Base-by-base conservation (phyloP, 2,797 vertebrate species). In the Cossypha dichroa region DNA sequence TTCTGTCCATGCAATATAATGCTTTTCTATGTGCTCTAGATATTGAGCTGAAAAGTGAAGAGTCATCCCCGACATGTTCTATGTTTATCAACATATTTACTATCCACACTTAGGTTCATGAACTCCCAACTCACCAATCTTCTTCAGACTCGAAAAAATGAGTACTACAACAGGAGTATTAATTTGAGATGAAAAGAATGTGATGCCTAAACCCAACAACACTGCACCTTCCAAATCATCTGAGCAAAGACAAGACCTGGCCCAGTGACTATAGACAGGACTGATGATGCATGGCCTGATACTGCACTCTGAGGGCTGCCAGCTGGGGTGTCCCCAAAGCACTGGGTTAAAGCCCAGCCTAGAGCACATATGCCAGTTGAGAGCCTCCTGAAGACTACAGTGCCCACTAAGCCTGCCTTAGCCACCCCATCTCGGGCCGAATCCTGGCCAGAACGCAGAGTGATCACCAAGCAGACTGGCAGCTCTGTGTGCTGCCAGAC, bases 11-110 rank as follows among this genome's bases (percentile, higher is more conserved):
- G 95, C 95, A 97, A 84, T 94, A 90, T 64, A 91, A 96, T 81
- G 81, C 34, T 96, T 94, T 95, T 49, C 80, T 92, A 93, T 90
- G 93, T 87, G 91, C 91, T 90, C 96, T 94, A 89, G 88, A 81
- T 83, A 95, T 89, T 62, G 83, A 96, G 92, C 91, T 89, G 91
- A 91, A 93, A 93, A 94, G 92, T 90, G 89, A 95, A 96, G 89
- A 93, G 85, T 93, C 93, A 92, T 89, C 91, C 78, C 74, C 75
- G 8, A 91, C 88, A 90, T 90, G 75, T 81, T 88, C 72, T 48
- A 88, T 1, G 1, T 88, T 90, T 89, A 88, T 86, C 56, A 66
- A 93, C 81, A 82, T 75, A 90, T 94, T 89, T 91, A 95, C 83
- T 92, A 92, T 36, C 93, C 94, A 92, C 81, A 95, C 88, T 96